Evolutionary conservation across 92 coral and sea anemone genomes (phyloP), one percentile per base, ranked within the genome.

Genomic region (Umimayanthus kanabou): DNA sequence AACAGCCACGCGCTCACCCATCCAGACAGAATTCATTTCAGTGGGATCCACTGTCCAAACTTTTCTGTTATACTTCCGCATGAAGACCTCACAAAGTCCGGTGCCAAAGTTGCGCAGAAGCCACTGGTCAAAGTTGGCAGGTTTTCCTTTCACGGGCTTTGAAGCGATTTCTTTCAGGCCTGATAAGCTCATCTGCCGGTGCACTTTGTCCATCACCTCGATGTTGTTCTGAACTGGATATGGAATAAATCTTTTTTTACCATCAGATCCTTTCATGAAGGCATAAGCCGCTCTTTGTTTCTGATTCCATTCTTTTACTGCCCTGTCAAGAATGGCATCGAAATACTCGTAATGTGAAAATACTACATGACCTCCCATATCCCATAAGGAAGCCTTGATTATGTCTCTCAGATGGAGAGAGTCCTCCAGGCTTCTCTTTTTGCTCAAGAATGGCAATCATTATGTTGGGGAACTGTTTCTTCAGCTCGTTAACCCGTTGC

Each of bases 351-450:
- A 93, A 82, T 93, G 95, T 1, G 95, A 93, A 42, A 84, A 91
- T 4, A 91, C 91, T 43, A 91, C 95, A 58, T 93, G 95, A 0
- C 95, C 95, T 1, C 92, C 95, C 93, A 91, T 91, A 74, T 93
- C 94, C 95, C 94, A 93, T 58, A 93, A 93, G 88, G 77, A 88
- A 93, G 15, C 92, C 95, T 49, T 80, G 61, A 6, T 92, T 69
- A 77, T 93, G 93, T 86, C 95, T 76, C 45, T 91, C 86, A 50
- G 95, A 93, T 18, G 86, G 42, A 15, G 95, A 91, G 25, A 93
- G 88, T 7, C 95, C 95, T 0, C 95, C 95, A 0, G 95, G 88
- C 37, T 81, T 93, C 3, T n/a, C 55, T 29, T 79, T 22, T 55
- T 88, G 85, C 26, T 93, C 95, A 14, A 93, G 89, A 8, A 93